Conservation (phyloP, 2,113 vertebrate genomes). For the Eulemur macaco region DNA sequence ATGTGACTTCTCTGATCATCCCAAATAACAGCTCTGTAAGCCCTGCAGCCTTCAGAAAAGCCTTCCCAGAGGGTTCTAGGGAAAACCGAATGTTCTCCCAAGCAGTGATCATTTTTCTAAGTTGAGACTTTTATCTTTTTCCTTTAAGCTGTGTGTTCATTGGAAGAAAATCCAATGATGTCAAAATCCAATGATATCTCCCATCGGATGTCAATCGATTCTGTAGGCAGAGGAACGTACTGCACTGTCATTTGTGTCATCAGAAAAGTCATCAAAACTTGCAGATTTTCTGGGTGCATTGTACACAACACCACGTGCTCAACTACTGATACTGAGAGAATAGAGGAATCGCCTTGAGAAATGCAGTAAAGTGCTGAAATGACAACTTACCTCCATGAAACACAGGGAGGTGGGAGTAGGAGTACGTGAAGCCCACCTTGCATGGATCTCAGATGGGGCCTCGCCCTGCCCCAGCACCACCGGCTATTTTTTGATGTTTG, state of each 20-base stretch:
- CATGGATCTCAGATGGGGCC: not conserved
- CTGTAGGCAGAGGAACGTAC: not conserved
- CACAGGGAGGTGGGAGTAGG: not conserved
- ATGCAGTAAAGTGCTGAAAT: not conserved
- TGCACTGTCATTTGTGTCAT: not conserved
- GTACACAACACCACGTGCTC: rapidly evolving
- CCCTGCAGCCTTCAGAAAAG: not conserved
- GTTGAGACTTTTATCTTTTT: not conserved
- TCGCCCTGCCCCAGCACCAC: rapidly evolving
- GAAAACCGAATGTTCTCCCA: not conserved
- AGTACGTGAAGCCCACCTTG: not conserved
- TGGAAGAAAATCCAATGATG: not conserved
- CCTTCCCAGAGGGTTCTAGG: not conserved
- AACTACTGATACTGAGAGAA: not conserved
- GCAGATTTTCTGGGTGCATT: not conserved
- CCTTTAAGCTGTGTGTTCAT: not conserved
- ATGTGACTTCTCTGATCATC: not conserved
- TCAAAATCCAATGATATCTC: not conserved
- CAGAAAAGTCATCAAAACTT: not conserved
- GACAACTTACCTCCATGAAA: not conserved
- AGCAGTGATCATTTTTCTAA: not conserved
- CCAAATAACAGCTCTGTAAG: not conserved
- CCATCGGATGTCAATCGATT: not conserved
- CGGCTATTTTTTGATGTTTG: not conserved
- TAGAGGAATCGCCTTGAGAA: not conserved